These are phyloP conservation scores for Hoplias malabaricus DNA, from an alignment of 2,113 vertebrate species.

Conservation along the genomic window DNA sequence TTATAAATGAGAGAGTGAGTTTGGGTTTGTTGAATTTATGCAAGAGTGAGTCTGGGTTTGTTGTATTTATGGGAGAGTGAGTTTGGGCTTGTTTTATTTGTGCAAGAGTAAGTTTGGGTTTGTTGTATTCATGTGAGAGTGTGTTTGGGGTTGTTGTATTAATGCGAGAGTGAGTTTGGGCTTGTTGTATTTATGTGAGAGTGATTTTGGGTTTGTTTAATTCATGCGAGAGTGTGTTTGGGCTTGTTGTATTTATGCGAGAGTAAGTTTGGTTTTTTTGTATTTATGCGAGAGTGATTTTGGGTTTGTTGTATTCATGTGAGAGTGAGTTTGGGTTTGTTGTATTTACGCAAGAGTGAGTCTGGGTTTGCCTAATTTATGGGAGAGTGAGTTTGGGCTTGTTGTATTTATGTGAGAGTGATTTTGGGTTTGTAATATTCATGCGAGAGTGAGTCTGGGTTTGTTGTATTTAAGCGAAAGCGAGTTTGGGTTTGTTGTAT, in stretches of 20 bases:
- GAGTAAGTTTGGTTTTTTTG: too few relatives aligned
- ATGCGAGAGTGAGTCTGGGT: conserved; percentile 32
- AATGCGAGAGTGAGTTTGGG: conserved; percentile 35
- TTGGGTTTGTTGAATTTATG: too few relatives aligned
- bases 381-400: conserved; percentile 31
- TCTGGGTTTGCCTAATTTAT: conserved; percentile 39
- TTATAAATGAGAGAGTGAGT: conserved; percentile 32
- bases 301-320: conserved; percentile 38
- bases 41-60: conserved; percentile 36
- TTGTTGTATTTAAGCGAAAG: too few relatives aligned
- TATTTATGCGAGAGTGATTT: conserved; percentile 31
- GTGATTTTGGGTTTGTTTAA: too few relatives aligned
- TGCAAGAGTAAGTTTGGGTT: conserved; percentile 36
- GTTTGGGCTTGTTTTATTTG: too few relatives aligned
- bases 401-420: too few relatives aligned
- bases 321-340: too few relatives aligned
- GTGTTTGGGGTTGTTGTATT: too few relatives aligned
- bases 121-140: conserved; percentile 33
- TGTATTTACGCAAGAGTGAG: conserved; percentile 26
- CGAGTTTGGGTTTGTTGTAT: conserved; percentile 32
- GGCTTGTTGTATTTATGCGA: conserved; percentile 29
- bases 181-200: conserved; percentile 21
- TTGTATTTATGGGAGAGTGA: conserved; percentile 27
- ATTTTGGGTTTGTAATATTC: conserved; percentile 34
- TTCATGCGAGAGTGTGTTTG: conserved; percentile 29